Evolutionary conservation across 2,797 vertebrate genomes (phyloP), one percentile per base, ranked within the genome.

Genomic region (Leptoclinus maculatus): DNA sequence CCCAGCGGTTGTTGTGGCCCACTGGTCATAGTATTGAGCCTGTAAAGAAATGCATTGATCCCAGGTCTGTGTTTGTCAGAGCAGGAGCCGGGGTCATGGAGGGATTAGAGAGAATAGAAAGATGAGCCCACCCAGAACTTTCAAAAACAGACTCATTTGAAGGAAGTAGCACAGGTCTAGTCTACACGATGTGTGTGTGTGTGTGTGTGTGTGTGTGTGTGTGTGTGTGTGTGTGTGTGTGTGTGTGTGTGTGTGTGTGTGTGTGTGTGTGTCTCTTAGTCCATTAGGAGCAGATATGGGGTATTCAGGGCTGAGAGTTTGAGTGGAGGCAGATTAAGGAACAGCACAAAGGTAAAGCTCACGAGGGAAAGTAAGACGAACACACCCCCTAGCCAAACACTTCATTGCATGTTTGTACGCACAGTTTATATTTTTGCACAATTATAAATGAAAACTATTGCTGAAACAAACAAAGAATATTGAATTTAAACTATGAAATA

Each of bases 91-190:
- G 38, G 72, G 87, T 87, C 87, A 89, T 39, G 53, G 71, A 49
- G 39, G 71, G 89, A 90, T 88, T 83, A 87, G 78, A 66, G 79
- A 45, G 53, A 67, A 73, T 17, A 66, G 78, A 86, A 66, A 74
- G 76, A 89, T 83, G 76, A 89, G 87, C 82, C 89, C 89, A 90
- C 86, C 87, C 83, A 83, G 74, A 63, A 45, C 41, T 76, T 83
- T 9, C 62, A 72, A 83, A 71, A 86, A 39, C 53, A 83, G 54
- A 11, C 45, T 68, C 59, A 67, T 73, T 66, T 80, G 47, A 80
- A 68, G 51, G 56, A 80, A 66, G 53, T 1, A 70, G 36, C 58
- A 53, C 49, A 69, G 65, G 57, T 71, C 59, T 21, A 10, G 65
- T 69, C 43, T 58, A 23, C 41, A 56, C n/a, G 11, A 41, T 65